Percentiles rank a stretch among this genome's conserved stretches.
phyloP scores from a whole-genome alignment of 1,140 invertebrate species.

The Drosophila kanapiae region DNA sequence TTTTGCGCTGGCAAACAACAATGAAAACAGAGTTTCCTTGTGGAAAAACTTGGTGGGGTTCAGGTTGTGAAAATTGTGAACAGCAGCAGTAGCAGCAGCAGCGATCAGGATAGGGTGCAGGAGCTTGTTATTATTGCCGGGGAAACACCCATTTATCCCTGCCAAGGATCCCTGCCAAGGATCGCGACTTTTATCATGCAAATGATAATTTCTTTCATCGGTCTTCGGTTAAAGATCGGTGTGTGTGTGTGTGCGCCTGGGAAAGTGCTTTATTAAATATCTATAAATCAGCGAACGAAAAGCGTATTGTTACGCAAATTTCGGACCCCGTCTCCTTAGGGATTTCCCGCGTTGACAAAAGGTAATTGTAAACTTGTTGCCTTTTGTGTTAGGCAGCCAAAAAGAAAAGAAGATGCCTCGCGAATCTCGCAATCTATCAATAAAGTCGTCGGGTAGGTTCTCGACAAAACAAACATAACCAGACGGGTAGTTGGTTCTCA shows the following conservation, averaged over 20 bases:
- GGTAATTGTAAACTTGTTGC: conserved; percentile 63
- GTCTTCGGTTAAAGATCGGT: background rate
- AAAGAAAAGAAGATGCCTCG: conserved; percentile 15
- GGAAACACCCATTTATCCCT: conserved; percentile 52
- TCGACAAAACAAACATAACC: conserved; percentile 31
- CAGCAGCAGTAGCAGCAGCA: too few species aligned
- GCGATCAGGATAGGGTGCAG: conserved; percentile 55
- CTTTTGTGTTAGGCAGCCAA: conserved; percentile 34
- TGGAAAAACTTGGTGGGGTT: conserved; percentile 60
- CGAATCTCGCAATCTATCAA: conserved; percentile 80
- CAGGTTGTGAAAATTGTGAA: conserved; percentile 16
- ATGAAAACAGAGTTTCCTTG: conserved; percentile 6
- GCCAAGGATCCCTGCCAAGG: conserved; percentile 1
- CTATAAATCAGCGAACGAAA: conserved; percentile 70
- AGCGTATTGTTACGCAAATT: conserved; percentile 76
- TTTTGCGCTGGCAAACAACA: conserved; percentile 67
- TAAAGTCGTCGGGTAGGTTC: conserved; percentile 59
- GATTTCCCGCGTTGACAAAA: conserved; percentile 60
- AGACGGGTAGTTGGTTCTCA: background rate
- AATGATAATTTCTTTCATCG: conserved; percentile 44
- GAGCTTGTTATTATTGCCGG: conserved; percentile 70
- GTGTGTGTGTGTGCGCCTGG: conserved; percentile 34
- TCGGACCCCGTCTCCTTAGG: conserved; percentile 19
- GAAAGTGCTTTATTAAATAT: conserved; percentile 77
- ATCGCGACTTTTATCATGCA: conserved; percentile 49